phyloP scores from a whole-genome alignment of 1,140 invertebrate species.

The Ctenoplectra terminalis region DNA sequence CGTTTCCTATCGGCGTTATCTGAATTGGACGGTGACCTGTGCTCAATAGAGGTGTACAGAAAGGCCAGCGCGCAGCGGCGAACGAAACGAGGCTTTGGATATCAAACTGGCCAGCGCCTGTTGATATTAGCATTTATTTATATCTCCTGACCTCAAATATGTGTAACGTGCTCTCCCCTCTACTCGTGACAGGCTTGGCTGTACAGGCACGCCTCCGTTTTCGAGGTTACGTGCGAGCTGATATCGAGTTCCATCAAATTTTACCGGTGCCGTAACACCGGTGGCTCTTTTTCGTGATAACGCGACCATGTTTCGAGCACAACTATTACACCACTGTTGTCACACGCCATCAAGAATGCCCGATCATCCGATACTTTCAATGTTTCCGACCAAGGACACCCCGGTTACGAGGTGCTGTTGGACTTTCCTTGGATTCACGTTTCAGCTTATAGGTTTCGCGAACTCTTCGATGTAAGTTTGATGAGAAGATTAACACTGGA shows the following conservation, averaged over 20 bases:
- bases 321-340: not conserved
- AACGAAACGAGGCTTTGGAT: slow-evolving; percentile 70
- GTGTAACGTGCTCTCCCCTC: slow-evolving; percentile 69
- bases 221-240: slow-evolving; percentile 62
- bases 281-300: slow-evolving; percentile 24
- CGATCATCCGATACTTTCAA: not conserved
- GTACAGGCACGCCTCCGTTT: slow-evolving; percentile 68
- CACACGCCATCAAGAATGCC: not conserved
- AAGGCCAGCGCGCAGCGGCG: slow-evolving; percentile 52
- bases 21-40: slow-evolving; percentile 49
- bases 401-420: not conserved
- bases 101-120: slow-evolving; percentile 71
- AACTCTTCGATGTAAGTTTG: too few relatives aligned
- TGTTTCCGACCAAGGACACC: not conserved
- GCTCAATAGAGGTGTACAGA: slow-evolving; percentile 36
- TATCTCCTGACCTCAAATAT: slow-evolving; percentile 79
- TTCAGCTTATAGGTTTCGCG: too few relatives aligned
- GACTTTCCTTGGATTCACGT: not conserved
- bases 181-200: slow-evolving; percentile 44
- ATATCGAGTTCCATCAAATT: slow-evolving; percentile 64
- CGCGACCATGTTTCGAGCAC: not conserved
- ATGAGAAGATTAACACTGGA: too few relatives aligned
- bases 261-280: slow-evolving; percentile 42
- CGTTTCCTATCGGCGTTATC: slow-evolving; percentile 41
- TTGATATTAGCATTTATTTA: slow-evolving; percentile 81